Conservation (phyloP, 2,888 invertebrate genomes). For the Galerucella pusilla region DNA sequence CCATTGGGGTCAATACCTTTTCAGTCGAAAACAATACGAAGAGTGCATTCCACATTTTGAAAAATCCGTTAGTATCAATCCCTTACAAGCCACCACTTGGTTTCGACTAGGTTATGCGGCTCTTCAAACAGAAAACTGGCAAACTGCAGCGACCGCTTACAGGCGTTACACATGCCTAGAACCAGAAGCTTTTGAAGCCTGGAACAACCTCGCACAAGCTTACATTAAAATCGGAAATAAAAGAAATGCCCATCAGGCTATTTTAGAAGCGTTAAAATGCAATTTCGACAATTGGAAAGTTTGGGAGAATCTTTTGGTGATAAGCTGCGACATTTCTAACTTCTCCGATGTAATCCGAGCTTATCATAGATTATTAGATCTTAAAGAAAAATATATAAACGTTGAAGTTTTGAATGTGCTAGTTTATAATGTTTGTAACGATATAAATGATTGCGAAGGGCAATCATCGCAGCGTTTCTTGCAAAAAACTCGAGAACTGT, state of each 20-base stretch:
- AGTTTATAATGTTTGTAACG: conserved; percentile 75
- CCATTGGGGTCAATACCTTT: conserved; percentile 87
- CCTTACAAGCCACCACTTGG: conserved; percentile 89
- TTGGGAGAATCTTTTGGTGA: conserved; percentile 95
- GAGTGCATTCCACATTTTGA: conserved; percentile 85
- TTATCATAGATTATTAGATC: conserved; percentile 85
- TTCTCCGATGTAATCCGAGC: conserved; percentile 88
- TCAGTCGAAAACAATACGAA: conserved; percentile 78
- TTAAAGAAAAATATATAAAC: conserved; percentile 85
- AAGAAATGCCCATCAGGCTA: conserved; percentile 82
- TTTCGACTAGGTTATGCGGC: conserved; percentile 88
- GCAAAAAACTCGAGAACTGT: conserved; percentile 56
- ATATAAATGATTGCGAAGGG: conserved; percentile 73
- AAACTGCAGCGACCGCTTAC: conserved; percentile 85
- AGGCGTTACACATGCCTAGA: conserved; percentile 89
- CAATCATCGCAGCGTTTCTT: conserved; percentile 63
- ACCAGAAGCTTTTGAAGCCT: conserved; percentile 91
- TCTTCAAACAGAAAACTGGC: conserved; percentile 82
- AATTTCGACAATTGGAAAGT: conserved; percentile 94
- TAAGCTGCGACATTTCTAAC: conserved; percentile 87
- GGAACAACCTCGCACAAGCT: conserved; percentile 97
- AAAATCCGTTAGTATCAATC: conserved; percentile 85
- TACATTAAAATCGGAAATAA: conserved; percentile 90
- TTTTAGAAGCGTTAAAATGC: conserved; percentile 90
- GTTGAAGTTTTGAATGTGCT: conserved; percentile 79